These are phyloP conservation scores for Pristis pectinata DNA, from an alignment of 2,797 vertebrate genomes.

Conservation along the genomic window DNA sequence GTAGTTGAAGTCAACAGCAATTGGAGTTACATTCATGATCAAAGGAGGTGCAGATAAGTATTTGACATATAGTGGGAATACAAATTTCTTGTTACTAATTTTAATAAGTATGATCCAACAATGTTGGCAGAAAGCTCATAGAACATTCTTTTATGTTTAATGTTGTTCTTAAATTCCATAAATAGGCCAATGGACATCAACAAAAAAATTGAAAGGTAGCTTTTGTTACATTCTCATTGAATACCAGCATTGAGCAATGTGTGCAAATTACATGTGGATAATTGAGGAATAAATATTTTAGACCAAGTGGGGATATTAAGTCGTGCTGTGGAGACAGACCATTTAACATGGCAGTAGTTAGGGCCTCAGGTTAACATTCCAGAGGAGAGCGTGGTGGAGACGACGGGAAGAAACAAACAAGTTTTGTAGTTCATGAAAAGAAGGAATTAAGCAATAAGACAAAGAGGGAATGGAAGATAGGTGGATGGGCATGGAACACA, in stretches of 20 bases:
- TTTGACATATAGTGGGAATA: background rate
- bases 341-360: background rate
- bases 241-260: background rate
- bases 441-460: too few relatives aligned
- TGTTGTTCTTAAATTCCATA: background rate
- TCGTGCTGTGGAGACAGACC: background rate
- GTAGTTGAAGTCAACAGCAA: background rate
- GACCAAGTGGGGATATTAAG: background rate
- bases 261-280: background rate
- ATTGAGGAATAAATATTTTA: background rate
- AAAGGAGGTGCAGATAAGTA: background rate
- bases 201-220: background rate
- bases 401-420: too few relatives aligned
- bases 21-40: background rate
- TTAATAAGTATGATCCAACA: background rate
- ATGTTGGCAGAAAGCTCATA: background rate
- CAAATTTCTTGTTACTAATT: background rate
- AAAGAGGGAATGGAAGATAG: too few relatives aligned
- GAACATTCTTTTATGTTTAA: background rate
- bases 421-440: too few relatives aligned
- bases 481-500: too few relatives aligned
- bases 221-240: background rate
- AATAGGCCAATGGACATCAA: background rate
- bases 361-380: background rate
- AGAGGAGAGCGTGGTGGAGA: background rate